A percentile compares a stretch with the other conserved stretches of the same genome.
Evolutionary conservation across 2,113 vertebrate genomes (phyloP).

Genomic region (Mormyrus iriodes): DNA sequence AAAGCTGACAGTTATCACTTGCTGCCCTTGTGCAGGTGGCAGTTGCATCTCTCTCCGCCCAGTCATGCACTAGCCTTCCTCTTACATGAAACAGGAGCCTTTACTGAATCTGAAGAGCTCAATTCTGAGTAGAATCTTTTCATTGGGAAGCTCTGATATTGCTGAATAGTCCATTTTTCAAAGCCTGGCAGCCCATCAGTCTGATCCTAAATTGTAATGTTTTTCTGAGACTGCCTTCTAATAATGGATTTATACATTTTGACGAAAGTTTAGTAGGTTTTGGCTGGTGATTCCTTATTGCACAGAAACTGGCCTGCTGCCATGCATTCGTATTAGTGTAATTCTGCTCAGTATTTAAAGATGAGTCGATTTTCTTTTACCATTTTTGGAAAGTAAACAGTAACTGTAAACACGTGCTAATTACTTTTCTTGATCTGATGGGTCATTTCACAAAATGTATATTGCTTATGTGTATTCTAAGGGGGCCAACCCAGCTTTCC

Average conservation of each 20-base stretch:
- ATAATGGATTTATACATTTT: background rate
- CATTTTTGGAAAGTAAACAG: background rate
- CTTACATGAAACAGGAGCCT: background rate
- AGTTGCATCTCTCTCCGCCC: background rate
- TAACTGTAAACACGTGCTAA: background rate
- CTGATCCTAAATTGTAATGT: background rate
- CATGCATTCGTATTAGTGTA: background rate
- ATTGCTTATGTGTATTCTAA: background rate
- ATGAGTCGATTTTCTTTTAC: background rate
- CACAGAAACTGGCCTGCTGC: background rate
- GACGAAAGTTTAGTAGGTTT: background rate
- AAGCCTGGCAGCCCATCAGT: background rate
- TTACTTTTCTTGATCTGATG: background rate
- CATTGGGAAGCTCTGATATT: background rate
- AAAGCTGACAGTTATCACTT: background rate
- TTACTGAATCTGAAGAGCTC: background rate
- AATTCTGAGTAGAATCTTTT: background rate
- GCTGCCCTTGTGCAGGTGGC: background rate
- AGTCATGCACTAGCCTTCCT: background rate
- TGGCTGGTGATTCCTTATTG: background rate
- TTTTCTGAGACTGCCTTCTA: background rate
- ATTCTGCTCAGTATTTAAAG: background rate
- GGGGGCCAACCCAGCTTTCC: background rate
- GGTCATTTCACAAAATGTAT: background rate
- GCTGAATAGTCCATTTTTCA: background rate